Evolutionary conservation across 2,113 vertebrate species (phyloP).

Genomic region (Passer domesticus): DNA sequence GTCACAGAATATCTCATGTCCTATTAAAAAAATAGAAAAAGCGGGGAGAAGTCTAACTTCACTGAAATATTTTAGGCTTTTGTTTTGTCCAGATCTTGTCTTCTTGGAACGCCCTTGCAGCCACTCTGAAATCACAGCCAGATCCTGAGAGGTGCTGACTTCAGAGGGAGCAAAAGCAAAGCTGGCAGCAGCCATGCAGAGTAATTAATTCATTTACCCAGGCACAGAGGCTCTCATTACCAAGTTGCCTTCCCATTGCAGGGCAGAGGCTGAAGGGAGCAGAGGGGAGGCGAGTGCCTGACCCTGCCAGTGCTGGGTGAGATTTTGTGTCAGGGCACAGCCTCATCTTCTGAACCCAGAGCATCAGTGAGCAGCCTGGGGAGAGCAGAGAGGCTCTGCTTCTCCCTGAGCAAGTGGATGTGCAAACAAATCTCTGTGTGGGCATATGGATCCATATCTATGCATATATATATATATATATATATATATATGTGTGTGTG

Average conservation of each 20-base stretch:
- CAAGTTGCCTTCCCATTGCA: neutral
- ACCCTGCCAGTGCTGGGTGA: neutral
- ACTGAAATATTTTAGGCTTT: neutral
- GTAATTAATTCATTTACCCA: slow-evolving; percentile 5
- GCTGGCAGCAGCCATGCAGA: neutral
- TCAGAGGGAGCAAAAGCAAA: neutral
- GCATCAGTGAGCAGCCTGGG: neutral
- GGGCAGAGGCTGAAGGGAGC: neutral
- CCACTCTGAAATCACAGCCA: neutral
- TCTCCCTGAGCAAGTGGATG: neutral
- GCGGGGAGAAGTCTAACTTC: neutral
- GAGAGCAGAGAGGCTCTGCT: neutral
- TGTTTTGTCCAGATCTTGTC: neutral
- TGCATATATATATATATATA: rapidly evolving
- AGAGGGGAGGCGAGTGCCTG: neutral
- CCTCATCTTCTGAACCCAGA: neutral
- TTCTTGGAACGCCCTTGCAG: neutral
- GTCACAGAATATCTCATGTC: neutral
- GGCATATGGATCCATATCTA: rapidly evolving
- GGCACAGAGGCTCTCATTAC: neutral
- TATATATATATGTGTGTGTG: rapidly evolving
- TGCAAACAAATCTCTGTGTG: neutral
- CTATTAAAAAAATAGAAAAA: neutral
- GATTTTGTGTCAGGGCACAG: neutral
- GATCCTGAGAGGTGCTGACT: neutral